phyloP scores from a whole-genome alignment of 1,140 invertebrate species.

The Ceratina calcarata region DNA sequence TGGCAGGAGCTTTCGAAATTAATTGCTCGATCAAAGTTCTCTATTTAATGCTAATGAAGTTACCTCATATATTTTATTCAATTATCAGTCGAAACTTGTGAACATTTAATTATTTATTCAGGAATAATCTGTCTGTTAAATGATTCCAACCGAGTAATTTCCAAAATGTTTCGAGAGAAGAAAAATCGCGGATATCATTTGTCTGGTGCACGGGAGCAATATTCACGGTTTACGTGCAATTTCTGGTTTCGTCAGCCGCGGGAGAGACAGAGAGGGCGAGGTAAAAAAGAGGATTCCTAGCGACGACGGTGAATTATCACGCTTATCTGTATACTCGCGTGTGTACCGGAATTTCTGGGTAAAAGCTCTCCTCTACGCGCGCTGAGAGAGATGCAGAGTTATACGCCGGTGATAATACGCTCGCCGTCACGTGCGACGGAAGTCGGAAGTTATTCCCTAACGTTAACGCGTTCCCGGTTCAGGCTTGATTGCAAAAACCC shows the following conservation, averaged over 20 bases:
- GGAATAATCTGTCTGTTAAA: background rate
- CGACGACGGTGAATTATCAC: slow-evolving; percentile 43
- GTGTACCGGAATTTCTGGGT: slow-evolving; percentile 39
- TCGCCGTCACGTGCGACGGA: slow-evolving; percentile 40
- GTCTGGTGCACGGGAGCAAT: background rate
- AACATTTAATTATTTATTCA: no score
- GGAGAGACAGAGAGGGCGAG: background rate
- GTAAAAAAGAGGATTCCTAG: background rate
- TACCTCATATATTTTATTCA: no score
- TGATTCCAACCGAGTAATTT: background rate
- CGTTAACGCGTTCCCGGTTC: background rate
- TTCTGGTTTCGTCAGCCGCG: slow-evolving; percentile 40
- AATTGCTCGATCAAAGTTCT: no score
- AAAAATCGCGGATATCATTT: slow-evolving; percentile 16
- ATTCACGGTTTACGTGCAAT: slow-evolving; percentile 44
- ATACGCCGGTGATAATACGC: slow-evolving; percentile 46
- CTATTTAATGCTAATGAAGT: no score
- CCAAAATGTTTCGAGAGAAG: background rate
- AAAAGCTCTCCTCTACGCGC: slow-evolving; percentile 32
- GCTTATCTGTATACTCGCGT: slow-evolving; percentile 37
- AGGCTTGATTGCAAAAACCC: slow-evolving; percentile 40
- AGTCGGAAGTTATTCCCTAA: slow-evolving; percentile 37
- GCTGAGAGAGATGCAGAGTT: slow-evolving; percentile 37
- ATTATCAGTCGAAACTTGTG: no score
- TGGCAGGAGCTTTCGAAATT: background rate